Evolutionary conservation across 2,797 vertebrate genomes (phyloP), one percentile per base, ranked within the genome.

Genomic region (Oreonectes daqikongensis): DNA sequence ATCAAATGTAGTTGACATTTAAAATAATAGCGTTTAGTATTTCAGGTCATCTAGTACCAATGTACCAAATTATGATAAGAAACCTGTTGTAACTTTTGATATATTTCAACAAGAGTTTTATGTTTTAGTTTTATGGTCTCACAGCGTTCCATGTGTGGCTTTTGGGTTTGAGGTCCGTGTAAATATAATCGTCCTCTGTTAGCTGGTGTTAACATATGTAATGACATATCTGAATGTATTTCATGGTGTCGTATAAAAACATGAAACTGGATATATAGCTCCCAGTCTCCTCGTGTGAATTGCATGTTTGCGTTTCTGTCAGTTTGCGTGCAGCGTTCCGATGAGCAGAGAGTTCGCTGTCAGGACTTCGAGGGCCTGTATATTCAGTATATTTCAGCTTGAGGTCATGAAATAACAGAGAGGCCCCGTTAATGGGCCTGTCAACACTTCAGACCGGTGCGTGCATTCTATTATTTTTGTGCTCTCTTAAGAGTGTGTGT

Each of bases 351-450:
- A 86, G 84, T 81, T 14, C 86, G 86, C 82, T 83, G 83, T 82
- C 78, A 76, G 78, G 76, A 77, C 84, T 84, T 82, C 73, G 66
- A 82, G 74, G 83, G 65, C 77, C 78, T 79, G 82, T 84, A 69
- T 82, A 84, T 88, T 89, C 79, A 80, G 82, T 83, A 68, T 82
- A 85, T 88, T 89, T 87, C 83, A 87, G 88, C 84, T 84, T 81
- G 81, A 82, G 72, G 84, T 79, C 86, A 81, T 85, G 85, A 87
- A 89, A 90, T 87, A 83, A 84, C 81, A 85, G 89, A 78, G 78
- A 78, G 86, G 84, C 80, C 35, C 75, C 85, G 83, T 87, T 91
- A 92, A 90, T 91, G 88, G 90, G 84, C 81, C 89, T 91, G 90
- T 92, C 91, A 91, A 81, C 87, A 87, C 69, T 80, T 81, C 78